These are phyloP conservation scores for Pogonocichla stellata DNA, from an alignment of 2,113 vertebrate species.

Conservation along the genomic window DNA sequence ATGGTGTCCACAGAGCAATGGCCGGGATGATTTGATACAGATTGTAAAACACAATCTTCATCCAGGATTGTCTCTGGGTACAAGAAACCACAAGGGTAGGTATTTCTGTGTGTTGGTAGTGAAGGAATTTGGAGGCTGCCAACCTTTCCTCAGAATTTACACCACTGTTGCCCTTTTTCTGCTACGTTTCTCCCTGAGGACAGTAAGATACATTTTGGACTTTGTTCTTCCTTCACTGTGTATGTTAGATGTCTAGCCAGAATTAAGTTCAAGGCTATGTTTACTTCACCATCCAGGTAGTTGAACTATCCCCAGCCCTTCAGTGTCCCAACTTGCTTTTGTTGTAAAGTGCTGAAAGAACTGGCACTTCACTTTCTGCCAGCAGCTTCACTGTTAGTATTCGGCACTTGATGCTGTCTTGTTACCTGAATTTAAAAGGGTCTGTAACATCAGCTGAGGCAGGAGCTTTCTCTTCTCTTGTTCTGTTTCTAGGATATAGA, in stretches of 20 bases:
- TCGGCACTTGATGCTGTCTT: background rate
- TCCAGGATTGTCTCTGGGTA: constrained; percentile 79
- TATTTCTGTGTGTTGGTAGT: background rate
- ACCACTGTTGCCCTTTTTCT: background rate
- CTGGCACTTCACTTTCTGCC: background rate
- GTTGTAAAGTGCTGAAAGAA: background rate
- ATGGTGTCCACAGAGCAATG: constrained; percentile 93
- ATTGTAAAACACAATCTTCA: constrained; percentile 90
- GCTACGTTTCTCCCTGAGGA: background rate
- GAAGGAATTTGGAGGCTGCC: background rate
- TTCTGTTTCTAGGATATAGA: background rate
- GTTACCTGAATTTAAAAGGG: background rate
- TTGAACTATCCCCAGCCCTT: background rate
- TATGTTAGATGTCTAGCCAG: background rate
- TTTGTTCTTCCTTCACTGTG: background rate
- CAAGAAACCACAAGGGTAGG: constrained; percentile 72
- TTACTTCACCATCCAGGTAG: background rate
- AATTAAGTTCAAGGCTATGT: background rate
- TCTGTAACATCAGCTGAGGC: background rate
- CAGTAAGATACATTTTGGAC: background rate
- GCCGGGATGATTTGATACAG: constrained; percentile 85
- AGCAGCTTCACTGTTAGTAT: background rate
- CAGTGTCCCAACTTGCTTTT: background rate
- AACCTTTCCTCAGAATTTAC: background rate
- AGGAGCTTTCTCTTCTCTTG: background rate